Percentiles rank a stretch among this genome's conserved stretches.
These are phyloP conservation scores for Philonicus albiceps DNA, from an alignment of 2,888 invertebrate species.

Conservation along the genomic window DNA sequence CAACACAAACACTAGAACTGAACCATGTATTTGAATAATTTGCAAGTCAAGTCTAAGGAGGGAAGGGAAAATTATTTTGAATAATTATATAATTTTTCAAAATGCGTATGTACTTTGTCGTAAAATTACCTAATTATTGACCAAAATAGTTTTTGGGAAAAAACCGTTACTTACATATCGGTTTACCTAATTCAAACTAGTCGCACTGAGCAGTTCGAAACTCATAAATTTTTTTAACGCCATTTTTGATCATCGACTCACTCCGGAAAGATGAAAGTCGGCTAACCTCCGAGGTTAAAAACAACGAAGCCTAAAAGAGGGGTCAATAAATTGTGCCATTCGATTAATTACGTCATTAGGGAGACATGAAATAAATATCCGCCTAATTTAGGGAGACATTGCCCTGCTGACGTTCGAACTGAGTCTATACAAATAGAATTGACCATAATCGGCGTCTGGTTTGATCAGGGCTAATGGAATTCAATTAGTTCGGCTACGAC, in stretches of 20 bases:
- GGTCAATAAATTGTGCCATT: slow-evolving; percentile 25
- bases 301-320: neutral
- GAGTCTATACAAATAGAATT: slow-evolving; percentile 1
- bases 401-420: neutral
- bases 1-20: too few species aligned
- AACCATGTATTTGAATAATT: too few species aligned
- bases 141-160: too few species aligned
- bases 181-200: neutral
- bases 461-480: slow-evolving; percentile 32
- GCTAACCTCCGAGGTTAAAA: neutral
- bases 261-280: neutral
- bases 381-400: neutral
- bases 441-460: slow-evolving; percentile 14
- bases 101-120: too few species aligned
- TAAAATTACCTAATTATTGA: too few species aligned
- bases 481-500: neutral
- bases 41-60: too few species aligned
- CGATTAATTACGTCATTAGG: slow-evolving; percentile 39
- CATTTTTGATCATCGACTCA: neutral
- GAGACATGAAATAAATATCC: slow-evolving; percentile 31
- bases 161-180: neutral
- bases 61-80: too few species aligned
- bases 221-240: neutral
- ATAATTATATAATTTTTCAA: too few species aligned
- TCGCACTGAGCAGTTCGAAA: neutral